A percentile compares a stretch with the other conserved stretches of the same genome.
These are phyloP conservation scores for Huso huso DNA, from an alignment of 2,797 vertebrate genomes.

Conservation along the genomic window DNA sequence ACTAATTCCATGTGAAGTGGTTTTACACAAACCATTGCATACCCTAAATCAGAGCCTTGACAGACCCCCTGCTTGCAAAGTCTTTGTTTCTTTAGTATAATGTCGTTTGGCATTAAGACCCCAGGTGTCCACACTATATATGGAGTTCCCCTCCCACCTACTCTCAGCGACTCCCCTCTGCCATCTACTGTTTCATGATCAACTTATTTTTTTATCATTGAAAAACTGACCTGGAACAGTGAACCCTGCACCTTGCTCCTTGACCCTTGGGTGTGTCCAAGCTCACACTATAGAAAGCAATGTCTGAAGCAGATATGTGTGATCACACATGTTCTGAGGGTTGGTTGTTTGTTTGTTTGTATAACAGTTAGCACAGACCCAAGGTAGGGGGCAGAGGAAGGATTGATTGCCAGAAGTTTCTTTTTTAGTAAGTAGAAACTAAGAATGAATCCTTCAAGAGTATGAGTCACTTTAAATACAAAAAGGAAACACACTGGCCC, in stretches of 20 bases:
- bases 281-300: too few species aligned
- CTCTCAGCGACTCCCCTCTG: neutral
- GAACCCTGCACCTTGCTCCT: constrained; percentile 26
- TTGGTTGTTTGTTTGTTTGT: neutral
- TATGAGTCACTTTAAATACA: too few species aligned
- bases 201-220: neutral
- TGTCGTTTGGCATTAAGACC: neutral
- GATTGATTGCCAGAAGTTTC: too few species aligned
- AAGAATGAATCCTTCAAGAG: too few species aligned
- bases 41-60: constrained; percentile 36
- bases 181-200: neutral
- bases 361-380: too few species aligned
- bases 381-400: too few species aligned
- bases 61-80: neutral
- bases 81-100: neutral
- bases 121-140: neutral
- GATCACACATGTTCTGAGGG: neutral
- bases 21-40: constrained; percentile 37
- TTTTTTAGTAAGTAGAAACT: too few species aligned
- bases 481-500: too few species aligned
- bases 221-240: constrained; percentile 18
- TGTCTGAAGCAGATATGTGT: neutral
- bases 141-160: too few species aligned
- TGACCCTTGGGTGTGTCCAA: too few species aligned
- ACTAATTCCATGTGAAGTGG: neutral